A percentile compares a stretch with the other conserved stretches of the same genome.
Evolutionary conservation across 2,888 invertebrate species (phyloP).

Genomic region (Caenorhabditis doughertyi): DNA sequence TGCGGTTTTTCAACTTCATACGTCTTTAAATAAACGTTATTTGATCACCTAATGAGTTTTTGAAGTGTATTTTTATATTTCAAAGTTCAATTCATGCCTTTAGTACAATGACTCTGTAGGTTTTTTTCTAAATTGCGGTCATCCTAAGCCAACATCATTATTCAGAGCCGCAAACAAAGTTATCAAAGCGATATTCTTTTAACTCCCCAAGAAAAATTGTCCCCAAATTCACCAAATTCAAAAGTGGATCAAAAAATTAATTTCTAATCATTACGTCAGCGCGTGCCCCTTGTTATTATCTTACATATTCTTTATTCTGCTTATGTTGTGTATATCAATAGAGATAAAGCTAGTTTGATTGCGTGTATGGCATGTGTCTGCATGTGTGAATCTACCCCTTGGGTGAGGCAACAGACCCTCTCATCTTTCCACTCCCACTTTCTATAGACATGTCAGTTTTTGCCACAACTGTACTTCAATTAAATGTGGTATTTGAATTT

Average conservation of each 20-base stretch:
- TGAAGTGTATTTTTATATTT: no score
- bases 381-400: conserved; percentile 58
- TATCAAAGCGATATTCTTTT: no score
- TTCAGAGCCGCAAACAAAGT: not conserved
- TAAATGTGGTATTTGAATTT: conserved; percentile 5
- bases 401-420: conserved; percentile 51
- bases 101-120: no score
- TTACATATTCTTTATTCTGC: conserved; percentile 44
- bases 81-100: no score
- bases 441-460: conserved; percentile 47
- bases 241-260: not conserved
- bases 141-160: no score
- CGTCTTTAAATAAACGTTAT: not conserved
- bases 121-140: no score
- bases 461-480: conserved; percentile 46
- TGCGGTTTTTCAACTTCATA: not conserved
- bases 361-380: conserved; percentile 46
- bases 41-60: conserved; percentile 44
- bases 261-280: conserved; percentile 27
- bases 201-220: not conserved
- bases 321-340: conserved; percentile 58
- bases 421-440: conserved; percentile 22
- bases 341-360: conserved; percentile 67
- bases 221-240: not conserved
- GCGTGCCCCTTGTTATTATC: conserved; percentile 30